Evolutionary conservation across 2,113 vertebrate species (phyloP).

Genomic region (Lasiurus cinereus): DNA sequence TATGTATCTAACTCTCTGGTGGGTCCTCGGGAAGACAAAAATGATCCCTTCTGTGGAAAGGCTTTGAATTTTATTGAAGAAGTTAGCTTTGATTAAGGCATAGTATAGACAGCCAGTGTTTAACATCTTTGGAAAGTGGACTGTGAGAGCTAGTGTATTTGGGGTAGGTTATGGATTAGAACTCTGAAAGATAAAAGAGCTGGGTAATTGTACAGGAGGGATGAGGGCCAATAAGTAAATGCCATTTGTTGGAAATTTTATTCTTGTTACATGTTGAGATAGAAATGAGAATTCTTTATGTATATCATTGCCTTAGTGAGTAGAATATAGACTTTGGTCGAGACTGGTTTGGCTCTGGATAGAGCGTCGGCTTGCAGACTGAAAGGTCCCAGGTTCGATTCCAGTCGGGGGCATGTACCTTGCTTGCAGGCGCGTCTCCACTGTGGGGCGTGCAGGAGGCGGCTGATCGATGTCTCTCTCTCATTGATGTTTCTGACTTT

Average conservation of each 20-base stretch:
- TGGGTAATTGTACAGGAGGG: neutral
- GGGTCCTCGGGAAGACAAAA: neutral
- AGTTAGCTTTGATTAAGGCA: neutral
- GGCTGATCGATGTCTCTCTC: too few species aligned
- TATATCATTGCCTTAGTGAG: neutral
- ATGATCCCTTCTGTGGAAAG: neutral
- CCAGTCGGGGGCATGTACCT: too few species aligned
- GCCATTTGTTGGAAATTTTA: constrained; percentile 3
- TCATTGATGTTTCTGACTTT: too few species aligned
- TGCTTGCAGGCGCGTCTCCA: too few species aligned
- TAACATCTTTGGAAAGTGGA: constrained; percentile 13
- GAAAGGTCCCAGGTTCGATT: too few species aligned
- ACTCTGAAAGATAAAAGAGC: constrained; percentile 30
- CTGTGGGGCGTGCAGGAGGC: too few species aligned
- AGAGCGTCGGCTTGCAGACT: too few species aligned
- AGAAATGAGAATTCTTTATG: neutral
- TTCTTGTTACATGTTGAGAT: neutral
- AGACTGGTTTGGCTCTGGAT: too few species aligned
- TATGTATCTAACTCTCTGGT: neutral
- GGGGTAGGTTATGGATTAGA: constrained; percentile 7
- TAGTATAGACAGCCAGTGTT: neutral
- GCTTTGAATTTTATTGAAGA: neutral
- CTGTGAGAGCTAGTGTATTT: neutral
- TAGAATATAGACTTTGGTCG: neutral
- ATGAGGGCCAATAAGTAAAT: neutral